Conservation (phyloP, 1,140 invertebrate species). For the Leptinotarsa undecemlineata region DNA sequence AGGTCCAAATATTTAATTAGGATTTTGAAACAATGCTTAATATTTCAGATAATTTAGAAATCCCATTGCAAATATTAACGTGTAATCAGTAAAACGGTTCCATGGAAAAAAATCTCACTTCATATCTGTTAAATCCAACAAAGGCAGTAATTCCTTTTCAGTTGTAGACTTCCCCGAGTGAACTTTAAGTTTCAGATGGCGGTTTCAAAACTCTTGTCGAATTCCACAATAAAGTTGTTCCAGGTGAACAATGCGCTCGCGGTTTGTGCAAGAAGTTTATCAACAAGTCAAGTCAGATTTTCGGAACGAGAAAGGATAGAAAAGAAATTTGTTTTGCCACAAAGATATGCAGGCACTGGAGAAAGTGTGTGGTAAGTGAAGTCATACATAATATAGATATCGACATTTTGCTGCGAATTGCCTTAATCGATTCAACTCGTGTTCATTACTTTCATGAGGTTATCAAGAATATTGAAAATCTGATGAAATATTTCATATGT, state of each 20-base stretch:
- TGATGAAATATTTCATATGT: too few relatives aligned
- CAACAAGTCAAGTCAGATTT: constrained; percentile 5
- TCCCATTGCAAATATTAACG: too few relatives aligned
- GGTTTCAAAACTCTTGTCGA: neutral
- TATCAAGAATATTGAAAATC: too few relatives aligned
- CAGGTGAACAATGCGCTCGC: neutral
- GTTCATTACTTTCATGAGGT: too few relatives aligned
- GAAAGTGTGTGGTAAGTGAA: constrained; percentile 45
- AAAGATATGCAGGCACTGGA: constrained; percentile 42
- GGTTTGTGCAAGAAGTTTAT: constrained; percentile 4
- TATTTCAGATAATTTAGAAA: neutral
- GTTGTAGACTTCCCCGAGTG: neutral
- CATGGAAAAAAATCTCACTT: too few relatives aligned
- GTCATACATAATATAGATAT: neutral
- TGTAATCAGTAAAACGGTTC: too few relatives aligned
- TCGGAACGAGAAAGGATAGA: neutral
- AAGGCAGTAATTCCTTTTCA: too few relatives aligned
- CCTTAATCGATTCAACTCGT: too few relatives aligned
- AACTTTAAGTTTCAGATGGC: neutral
- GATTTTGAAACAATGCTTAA: neutral
- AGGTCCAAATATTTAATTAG: neutral
- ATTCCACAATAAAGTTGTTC: neutral
- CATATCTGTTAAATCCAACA: too few relatives aligned
- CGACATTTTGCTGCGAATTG: too few relatives aligned
- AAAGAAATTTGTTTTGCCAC: constrained; percentile 42